These are phyloP conservation scores for Urocitellus parryii DNA, from an alignment of 2,113 vertebrate genomes.

Conservation along the genomic window DNA sequence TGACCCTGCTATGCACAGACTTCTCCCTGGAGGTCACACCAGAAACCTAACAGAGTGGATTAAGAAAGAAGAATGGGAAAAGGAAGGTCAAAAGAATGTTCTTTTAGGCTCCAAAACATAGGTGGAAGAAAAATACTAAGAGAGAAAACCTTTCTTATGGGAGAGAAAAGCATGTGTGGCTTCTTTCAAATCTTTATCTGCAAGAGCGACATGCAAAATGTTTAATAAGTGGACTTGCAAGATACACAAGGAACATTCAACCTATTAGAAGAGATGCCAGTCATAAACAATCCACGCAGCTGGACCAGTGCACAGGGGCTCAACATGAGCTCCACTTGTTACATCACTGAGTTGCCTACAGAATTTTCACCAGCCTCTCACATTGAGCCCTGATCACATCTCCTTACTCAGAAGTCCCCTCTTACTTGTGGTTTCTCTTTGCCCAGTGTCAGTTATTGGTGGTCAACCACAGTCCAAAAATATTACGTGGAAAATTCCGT, in stretches of 20 bases:
- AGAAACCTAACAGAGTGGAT: not conserved
- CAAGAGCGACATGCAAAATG: slow-evolving; percentile 40
- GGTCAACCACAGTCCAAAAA: not conserved
- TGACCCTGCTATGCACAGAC: not conserved
- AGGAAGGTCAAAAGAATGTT: not conserved
- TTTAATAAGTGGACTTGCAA: slow-evolving; percentile 6
- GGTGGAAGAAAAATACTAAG: not conserved
- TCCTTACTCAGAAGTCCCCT: not conserved
- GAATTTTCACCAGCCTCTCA: not conserved
- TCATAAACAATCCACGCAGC: not conserved
- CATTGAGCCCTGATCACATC: not conserved
- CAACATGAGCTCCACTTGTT: accelerated
- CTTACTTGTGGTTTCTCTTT: not conserved
- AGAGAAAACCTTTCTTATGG: not conserved
- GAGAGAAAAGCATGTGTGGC: not conserved
- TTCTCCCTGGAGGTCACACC: not conserved
- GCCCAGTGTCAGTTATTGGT: not conserved
- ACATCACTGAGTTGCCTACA: not conserved
- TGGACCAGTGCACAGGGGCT: not conserved
- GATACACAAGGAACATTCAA: not conserved
- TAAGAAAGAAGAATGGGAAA: slow-evolving; percentile 16
- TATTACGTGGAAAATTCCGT: not conserved
- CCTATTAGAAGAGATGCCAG: not conserved
- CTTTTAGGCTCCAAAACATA: not conserved
- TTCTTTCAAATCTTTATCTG: slow-evolving; percentile 52